Base-by-base conservation (phyloP, 2,888 invertebrate species). In the Dryobotodes eremita region DNA sequence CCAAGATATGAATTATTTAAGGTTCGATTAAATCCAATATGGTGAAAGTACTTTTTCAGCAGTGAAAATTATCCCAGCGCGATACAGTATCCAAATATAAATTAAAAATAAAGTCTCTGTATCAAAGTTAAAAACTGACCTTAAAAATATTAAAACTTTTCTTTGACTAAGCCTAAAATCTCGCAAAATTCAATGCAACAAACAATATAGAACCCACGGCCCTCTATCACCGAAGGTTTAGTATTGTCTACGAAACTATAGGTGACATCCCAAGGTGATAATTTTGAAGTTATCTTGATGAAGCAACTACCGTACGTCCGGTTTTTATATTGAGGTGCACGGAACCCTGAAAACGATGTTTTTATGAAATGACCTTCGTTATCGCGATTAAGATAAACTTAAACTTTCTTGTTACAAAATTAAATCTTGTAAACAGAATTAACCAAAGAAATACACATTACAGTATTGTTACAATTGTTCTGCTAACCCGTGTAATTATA, bases 281-380 rank as follows among this genome's bases (percentile, higher is more conserved):
- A 71, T 86, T 82, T 76, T 59, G 2, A 36, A 64, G 66, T 76
- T 86, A 86, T 84, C 84, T 86, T 86, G 86, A 86, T 84, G 20
- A 61, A 61, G 57, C 64, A 75, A 69, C 71, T 31, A 74, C 75
- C 84, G 79, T 86, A 46, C 62, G 66, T 85, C 79, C 79, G 84
- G 84, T 72, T 85, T 86, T 83, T 83, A 86, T 76, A 69, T 74
- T 64, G 7, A 70, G 17, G 23, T n/a, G 11, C 61, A 75, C 59
- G 79, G 86, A 86, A 86, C 84, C 48, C 84, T 86, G 75, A 75
- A 83, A 83, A 79, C 65, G 8, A 71, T 76, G 57, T 59, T 75
- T 61, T 86, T 62, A 66, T 83, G 23, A 65, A 55, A 61, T 83
- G 73, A 74, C 84, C 86, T 86, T 83, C 55, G 68, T 59, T 50